Conservation (phyloP, 2,888 invertebrate genomes). For the Volucella bombylans region DNA sequence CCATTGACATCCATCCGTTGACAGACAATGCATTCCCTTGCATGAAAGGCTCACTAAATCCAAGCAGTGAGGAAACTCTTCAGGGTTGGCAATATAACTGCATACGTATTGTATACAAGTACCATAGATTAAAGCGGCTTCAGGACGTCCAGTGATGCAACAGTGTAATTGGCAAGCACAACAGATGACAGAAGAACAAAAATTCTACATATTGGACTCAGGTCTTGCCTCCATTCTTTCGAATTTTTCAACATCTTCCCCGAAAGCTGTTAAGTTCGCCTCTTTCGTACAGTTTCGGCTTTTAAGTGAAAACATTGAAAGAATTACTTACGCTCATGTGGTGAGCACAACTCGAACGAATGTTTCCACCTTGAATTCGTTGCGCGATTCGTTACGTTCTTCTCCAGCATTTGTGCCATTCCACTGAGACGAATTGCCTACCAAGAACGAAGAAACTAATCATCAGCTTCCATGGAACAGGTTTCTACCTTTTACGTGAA, state of each 20-base stretch:
- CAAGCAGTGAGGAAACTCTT: no score
- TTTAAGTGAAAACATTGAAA: constrained; percentile 1
- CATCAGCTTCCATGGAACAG: constrained; percentile 63
- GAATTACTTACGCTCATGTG: constrained; percentile 50
- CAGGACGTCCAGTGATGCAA: no score
- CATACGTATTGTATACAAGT: no score
- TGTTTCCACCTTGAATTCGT: constrained; percentile 65
- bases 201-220: no score
- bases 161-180: no score
- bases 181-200: no score
- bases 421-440: constrained; percentile 69
- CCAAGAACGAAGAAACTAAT: constrained; percentile 65
- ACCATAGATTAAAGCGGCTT: no score
- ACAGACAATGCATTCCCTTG: no score
- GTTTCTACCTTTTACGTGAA: constrained; percentile 58
- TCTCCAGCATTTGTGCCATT: constrained; percentile 58
- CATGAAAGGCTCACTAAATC: no score
- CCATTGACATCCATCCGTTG: no score
- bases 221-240: background rate
- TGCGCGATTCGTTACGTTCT: constrained; percentile 65
- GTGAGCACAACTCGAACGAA: constrained; percentile 42
- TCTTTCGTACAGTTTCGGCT: background rate
- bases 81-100: no score
- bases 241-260: background rate
- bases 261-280: constrained; percentile 18